A percentile compares a stretch with the other conserved stretches of the same genome.
Evolutionary conservation across 2,113 vertebrate species (phyloP).

Genomic region (Antechinus flavipes): DNA sequence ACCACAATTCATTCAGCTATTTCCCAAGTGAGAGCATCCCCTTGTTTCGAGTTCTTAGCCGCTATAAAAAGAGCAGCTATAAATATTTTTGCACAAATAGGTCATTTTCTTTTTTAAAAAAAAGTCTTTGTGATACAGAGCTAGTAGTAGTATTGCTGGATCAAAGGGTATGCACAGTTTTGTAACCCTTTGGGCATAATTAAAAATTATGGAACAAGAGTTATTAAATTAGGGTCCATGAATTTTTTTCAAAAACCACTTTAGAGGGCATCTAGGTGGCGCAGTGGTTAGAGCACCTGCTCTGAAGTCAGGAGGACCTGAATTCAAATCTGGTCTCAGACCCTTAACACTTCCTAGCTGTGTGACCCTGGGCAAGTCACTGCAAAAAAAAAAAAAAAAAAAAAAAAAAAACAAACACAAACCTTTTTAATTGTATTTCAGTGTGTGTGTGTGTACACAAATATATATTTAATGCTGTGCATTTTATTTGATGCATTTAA

Average conservation of each 20-base stretch:
- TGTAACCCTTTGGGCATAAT: neutral
- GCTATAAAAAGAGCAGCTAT: neutral
- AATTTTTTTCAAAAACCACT: neutral
- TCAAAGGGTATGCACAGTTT: neutral
- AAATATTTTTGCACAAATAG: neutral
- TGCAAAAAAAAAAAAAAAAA: too few relatives aligned
- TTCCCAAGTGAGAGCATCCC: neutral
- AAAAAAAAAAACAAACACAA: too few relatives aligned
- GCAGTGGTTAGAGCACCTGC: too few relatives aligned
- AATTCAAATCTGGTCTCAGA: too few relatives aligned
- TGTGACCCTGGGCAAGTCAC: too few relatives aligned
- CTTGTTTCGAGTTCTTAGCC: neutral
- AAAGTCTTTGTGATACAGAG: neutral
- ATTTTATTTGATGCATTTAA: neutral
- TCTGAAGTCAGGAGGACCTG: too few relatives aligned
- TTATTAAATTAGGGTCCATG: neutral
- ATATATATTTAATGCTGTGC: too few relatives aligned
- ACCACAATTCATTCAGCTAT: neutral
- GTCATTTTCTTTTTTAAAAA: neutral
- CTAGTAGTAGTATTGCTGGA: neutral
- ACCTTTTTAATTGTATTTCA: neutral
- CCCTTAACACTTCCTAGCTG: too few relatives aligned
- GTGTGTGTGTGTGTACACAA: neutral
- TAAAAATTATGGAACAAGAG: neutral
- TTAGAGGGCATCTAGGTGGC: neutral